A percentile compares a stretch with the other conserved stretches of the same genome.
Evolutionary conservation across 2,888 invertebrate genomes (phyloP).

Genomic region (Psococerastis gibbosa): DNA sequence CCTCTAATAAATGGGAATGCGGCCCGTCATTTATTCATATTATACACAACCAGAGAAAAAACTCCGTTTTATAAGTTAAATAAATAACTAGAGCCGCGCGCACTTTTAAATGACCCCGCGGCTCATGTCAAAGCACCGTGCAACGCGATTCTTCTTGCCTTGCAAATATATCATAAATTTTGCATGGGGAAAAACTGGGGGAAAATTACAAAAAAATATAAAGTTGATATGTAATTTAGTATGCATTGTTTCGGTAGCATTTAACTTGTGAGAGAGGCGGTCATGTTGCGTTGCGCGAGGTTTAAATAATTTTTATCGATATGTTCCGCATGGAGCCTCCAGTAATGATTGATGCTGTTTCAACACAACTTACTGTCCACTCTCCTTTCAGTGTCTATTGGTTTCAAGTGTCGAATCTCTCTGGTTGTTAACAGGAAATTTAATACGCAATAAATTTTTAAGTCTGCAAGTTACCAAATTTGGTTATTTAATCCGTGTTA

Average conservation of each 20-base stretch:
- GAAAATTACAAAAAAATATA: not conserved
- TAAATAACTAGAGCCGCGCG: not conserved
- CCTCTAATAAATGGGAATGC: too few relatives aligned
- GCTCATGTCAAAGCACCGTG: too few relatives aligned
- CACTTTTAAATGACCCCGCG: too few relatives aligned
- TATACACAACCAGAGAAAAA: conserved; percentile 9
- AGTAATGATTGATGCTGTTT: too few relatives aligned
- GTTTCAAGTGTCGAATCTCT: too few relatives aligned
- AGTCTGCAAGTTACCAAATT: too few relatives aligned
- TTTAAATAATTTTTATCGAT: not conserved
- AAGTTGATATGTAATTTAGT: not conserved
- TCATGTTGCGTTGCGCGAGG: not conserved
- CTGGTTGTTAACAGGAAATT: too few relatives aligned
- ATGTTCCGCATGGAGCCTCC: too few relatives aligned
- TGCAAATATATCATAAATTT: not conserved
- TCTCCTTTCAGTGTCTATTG: too few relatives aligned
- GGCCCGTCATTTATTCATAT: conserved; percentile 10
- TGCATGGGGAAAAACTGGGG: not conserved
- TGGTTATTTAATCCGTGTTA: too few relatives aligned
- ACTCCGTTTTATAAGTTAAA: not conserved
- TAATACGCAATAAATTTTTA: too few relatives aligned
- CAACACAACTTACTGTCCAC: too few relatives aligned
- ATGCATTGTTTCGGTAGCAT: not conserved
- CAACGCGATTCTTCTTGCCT: not conserved
- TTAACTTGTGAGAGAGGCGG: not conserved